phyloP scores from a whole-genome alignment of 2,113 vertebrate species.

The Pseudopipra pipra region DNA sequence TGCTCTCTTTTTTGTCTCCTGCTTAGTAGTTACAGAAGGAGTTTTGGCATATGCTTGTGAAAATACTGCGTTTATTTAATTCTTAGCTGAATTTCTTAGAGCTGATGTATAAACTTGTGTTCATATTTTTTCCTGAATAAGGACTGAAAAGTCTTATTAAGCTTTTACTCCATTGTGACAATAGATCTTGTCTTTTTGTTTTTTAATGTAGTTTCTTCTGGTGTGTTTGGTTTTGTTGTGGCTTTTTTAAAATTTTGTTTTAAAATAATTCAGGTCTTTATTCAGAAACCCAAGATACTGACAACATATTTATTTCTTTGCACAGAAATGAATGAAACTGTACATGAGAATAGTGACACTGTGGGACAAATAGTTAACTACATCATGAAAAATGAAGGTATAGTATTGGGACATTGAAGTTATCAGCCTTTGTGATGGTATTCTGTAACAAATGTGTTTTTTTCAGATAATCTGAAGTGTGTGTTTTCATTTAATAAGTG shows the following conservation, averaged over 20 bases:
- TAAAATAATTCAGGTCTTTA: background rate
- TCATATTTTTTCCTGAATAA: background rate
- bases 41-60: background rate
- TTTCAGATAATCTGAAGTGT: background rate
- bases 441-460: background rate
- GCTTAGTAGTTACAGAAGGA: background rate
- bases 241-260: background rate
- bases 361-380: slow-evolving; percentile 90
- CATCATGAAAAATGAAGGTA: slow-evolving; percentile 99
- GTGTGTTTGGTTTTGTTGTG: background rate
- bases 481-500: background rate
- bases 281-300: background rate
- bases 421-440: background rate
- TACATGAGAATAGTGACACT: slow-evolving; percentile 88
- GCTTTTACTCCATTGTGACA: background rate
- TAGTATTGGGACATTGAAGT: background rate
- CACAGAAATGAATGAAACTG: slow-evolving; percentile 87
- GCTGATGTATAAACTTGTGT: background rate
- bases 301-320: background rate
- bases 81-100: background rate
- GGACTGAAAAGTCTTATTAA: background rate
- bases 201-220: background rate
- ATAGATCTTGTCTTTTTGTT: background rate
- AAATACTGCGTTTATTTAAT: background rate
- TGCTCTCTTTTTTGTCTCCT: background rate